A percentile compares a stretch with the other conserved stretches of the same genome.
phyloP scores from a whole-genome alignment of 2,797 vertebrate species.

The Champsocephalus esox region DNA sequence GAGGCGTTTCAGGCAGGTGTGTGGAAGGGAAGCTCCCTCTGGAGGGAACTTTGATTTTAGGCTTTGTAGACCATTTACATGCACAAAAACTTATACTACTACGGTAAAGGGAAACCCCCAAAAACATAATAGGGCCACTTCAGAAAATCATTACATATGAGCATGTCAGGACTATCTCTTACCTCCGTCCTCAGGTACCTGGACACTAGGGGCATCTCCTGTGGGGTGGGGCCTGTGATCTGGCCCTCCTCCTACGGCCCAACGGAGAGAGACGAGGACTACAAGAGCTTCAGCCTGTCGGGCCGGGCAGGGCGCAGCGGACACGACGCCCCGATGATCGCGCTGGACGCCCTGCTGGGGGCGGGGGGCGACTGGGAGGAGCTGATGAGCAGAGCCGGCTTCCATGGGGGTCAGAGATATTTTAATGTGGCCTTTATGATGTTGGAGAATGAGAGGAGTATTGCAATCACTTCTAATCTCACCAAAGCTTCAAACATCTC shows the following conservation, averaged over 20 bases:
- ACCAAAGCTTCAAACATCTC: too few species aligned
- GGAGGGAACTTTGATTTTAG: too few species aligned
- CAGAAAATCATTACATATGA: not conserved
- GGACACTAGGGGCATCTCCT: slow-evolving; percentile 75
- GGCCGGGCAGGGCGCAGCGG: slow-evolving; percentile 85
- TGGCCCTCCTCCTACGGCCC: slow-evolving; percentile 78
- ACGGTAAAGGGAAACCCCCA: too few species aligned
- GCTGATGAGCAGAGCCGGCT: slow-evolving; percentile 80
- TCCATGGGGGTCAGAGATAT: slow-evolving; percentile 79
- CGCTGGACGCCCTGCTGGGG: slow-evolving; percentile 80
- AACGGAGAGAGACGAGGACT: slow-evolving; percentile 78
- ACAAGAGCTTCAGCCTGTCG: slow-evolving; percentile 81
- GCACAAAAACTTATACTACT: too few species aligned
- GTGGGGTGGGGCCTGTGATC: slow-evolving; percentile 70
- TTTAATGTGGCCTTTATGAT: too few species aligned
- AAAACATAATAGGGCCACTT: not conserved
- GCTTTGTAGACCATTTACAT: too few species aligned
- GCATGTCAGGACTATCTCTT: not conserved
- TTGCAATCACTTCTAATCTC: too few species aligned
- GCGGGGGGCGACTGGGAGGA: slow-evolving; percentile 81
- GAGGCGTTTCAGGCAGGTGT: too few species aligned
- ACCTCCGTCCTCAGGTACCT: slow-evolving; percentile 77
- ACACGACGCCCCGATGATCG: slow-evolving; percentile 86
- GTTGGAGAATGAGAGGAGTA: too few species aligned
- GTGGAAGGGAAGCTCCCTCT: too few species aligned